Evolutionary conservation across 2,113 vertebrate genomes (phyloP), one percentile per base, ranked within the genome.

Genomic region (Psephotus haematonotus): DNA sequence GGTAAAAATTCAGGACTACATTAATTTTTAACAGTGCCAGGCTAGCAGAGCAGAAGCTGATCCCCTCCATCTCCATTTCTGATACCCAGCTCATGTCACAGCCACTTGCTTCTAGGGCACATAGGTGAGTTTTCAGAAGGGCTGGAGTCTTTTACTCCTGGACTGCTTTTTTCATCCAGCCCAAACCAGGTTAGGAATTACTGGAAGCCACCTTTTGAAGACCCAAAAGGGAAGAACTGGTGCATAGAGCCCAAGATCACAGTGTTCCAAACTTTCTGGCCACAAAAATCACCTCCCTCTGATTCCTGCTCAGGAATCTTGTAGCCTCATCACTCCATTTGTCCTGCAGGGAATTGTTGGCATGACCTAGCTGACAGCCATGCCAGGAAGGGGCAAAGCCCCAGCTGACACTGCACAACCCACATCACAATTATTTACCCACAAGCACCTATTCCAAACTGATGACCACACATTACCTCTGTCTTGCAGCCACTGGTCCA

Each of bases 321-420:
- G 0, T 7, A 13, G 35, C 43, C 31, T 59, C 22, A 27, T 33
- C 35, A 9, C 24, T 25, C 20, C 3, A 0, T 17, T 19, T 37
- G 49, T 31, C 60, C 59, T 82, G 28, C 60, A 49, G 64, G 53
- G 8, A 23, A 62, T 41, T 27, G 3, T 2, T 28, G 67, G 23
- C 17, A 20, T 23, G 37, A 50, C 17, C 3, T 2, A 2, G 1
- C 41, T 8, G 2, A 29, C 64, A 67, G 22, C 31, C 11, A 2
- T 8, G 39, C 31, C 17, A 25, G 0, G 3, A 57, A 76, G 50
- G 17, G 31, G 4, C 29, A 53, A 63, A 82, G 46, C 24, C 44
- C 43, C 60, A 53, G 33, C 31, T 1, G 1, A 31, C 46, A 9
- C 4, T 11, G 41, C 44, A 39, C 49, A 50, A 5, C 20, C 28